These are phyloP conservation scores for Desmophyllum pertusum DNA, from an alignment of 92 coral and sea anemone genomes.

Conservation along the genomic window DNA sequence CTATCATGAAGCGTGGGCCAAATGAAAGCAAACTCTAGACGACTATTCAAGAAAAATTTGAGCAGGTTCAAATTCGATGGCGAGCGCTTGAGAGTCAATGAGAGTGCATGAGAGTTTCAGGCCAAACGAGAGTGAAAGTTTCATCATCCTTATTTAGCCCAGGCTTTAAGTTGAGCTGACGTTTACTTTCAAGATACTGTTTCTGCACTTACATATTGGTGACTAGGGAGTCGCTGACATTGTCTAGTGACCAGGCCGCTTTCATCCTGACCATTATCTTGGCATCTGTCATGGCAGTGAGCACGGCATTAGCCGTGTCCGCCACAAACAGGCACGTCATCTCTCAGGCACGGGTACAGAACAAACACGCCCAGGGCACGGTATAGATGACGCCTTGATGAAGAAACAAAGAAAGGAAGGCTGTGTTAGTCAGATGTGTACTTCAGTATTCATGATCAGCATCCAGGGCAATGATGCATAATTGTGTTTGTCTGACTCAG, in stretches of 20 bases:
- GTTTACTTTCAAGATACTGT: background rate
- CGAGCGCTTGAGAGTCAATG: too few species aligned
- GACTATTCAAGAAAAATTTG: too few species aligned
- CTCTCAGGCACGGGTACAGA: conserved; percentile 80
- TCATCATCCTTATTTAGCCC: too few species aligned
- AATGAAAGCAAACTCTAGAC: too few species aligned
- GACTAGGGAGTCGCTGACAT: conserved; percentile 95
- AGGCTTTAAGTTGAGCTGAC: too few species aligned
- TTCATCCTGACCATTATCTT: conserved; percentile 84
- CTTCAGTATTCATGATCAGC: background rate
- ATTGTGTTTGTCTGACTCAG: too few species aligned
- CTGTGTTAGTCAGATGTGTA: background rate
- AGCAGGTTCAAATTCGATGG: too few species aligned
- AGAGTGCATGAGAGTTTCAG: too few species aligned
- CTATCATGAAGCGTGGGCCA: too few species aligned
- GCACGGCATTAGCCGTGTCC: conserved; percentile 87
- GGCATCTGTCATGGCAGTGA: conserved; percentile 78
- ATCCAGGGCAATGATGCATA: too few species aligned
- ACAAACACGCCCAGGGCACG: conserved; percentile 94
- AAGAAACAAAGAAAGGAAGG: background rate
- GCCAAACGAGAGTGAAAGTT: too few species aligned
- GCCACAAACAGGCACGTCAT: conserved; percentile 93
- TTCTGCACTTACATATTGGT: conserved; percentile 75
- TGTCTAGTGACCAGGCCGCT: conserved; percentile 97
- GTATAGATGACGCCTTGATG: conserved; percentile 81